Base-by-base conservation (phyloP, 1,140 invertebrate genomes). In the Alviniconcha marisindica region DNA sequence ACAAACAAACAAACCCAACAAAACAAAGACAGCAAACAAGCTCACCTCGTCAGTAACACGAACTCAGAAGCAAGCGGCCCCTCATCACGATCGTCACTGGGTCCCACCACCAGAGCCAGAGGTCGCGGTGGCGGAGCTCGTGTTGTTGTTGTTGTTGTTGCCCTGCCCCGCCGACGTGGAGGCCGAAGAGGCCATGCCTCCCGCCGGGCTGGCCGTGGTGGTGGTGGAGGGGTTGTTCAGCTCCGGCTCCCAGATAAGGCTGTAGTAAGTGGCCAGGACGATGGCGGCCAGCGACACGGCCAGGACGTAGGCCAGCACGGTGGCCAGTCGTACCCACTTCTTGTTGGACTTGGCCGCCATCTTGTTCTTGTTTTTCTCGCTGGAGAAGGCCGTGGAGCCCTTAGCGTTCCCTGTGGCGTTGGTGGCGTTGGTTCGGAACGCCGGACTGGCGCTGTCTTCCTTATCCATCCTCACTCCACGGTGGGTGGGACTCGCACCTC, bases 231-330 rank as follows among this genome's bases (percentile, higher is more conserved):
- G 84, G 38, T 83, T 87, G 71, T 91, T 91, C 15, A 94, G 90
- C 77, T 95, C 95, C 0, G 97, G 97, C 92, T 98, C 96, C 98
- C 98, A 99, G 84, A 99, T 95, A 92, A 99, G 97, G 84, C 98
- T 96, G 94, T 99, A 99, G 94, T 99, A 99, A 18, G 98, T 94
- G 0, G 97, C 98, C 38, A 99, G 94, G 91, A 99, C 96, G 85
- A 99, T 98, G 7, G 98, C 98, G 0, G 97, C 98, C 84, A 98
- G 94, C 21, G 98, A 99, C 83, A 99, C 98, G 86, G 97, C 97
- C 90, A 99, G 96, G 77, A 99, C 96, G 93, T 99, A 99, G 14
- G 97, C 97, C 84, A 99, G 95, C 48, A 99, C 98, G 1, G 98
- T 99, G 82, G 99, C 94, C 77, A 99, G 96, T n/a, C 98, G 95